Evolutionary conservation across 2,888 invertebrate species (phyloP), one percentile per base, ranked within the genome.

Genomic region (Digitonthophagus gazella): DNA sequence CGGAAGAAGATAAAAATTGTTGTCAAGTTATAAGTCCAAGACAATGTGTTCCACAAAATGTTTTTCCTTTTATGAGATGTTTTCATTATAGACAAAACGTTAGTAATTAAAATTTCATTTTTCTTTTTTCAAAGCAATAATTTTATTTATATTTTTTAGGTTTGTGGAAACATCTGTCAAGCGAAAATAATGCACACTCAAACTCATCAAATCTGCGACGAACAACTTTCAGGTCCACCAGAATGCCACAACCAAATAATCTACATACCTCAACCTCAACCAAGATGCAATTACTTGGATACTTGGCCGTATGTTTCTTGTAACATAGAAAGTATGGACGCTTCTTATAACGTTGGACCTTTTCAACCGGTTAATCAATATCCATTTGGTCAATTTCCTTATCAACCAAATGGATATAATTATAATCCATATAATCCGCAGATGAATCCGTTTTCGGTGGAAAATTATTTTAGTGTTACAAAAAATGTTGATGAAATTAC

Each of bases 271-370:
- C 78, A 79, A 72, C 82, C 82, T 0, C 80, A 80, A 72, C 81
- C 82, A 0, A 75, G 76, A 63, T 83, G 83, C 69, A 69, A 72
- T 5, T 81, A 81, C 68, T 78, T 78, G 58, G 75, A 78, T 0
- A 67, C 67, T 8, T 83, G 82, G 83, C 83, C 83, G 1, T 83
- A 81, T 67, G 80, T 83, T 0, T 68, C 74, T 1, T 81, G 81
- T 72, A 77, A 76, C 11, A 73, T 78, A 44, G 64, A 44, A 44
- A 44, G 28, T 44, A 44, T 44, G 28, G 28, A 44, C 11, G 11
- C 6, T 44, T 44, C 28, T 6, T 61, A 61, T 20, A 61, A 61
- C 18, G 61, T 61, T 61, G 61, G 61, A 15, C 57, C 57, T n/a
- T 44, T n/a, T n/a, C n/a, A n/a, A n/a, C n/a, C n/a, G n/a, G n/a